A percentile compares a stretch with the other conserved stretches of the same genome.
Evolutionary conservation across 2,113 vertebrate species (phyloP).

Genomic region (Chloropsis cyanopogon): DNA sequence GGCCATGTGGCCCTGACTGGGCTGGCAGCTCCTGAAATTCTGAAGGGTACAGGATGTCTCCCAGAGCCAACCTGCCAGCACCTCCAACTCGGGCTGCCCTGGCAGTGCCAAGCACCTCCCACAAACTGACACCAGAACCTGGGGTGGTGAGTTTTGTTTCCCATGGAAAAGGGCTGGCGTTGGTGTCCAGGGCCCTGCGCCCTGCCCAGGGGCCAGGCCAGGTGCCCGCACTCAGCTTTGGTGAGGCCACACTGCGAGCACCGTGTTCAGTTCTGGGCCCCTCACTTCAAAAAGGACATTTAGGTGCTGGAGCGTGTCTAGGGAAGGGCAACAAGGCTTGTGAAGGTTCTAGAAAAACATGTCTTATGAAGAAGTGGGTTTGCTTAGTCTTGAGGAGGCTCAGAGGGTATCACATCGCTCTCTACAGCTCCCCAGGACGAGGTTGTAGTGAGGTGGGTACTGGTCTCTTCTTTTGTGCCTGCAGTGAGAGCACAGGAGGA

Average conservation of each 20-base stretch:
- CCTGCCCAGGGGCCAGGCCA: too few species aligned
- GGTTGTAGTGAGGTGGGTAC: background rate
- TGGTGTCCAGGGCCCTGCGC: too few species aligned
- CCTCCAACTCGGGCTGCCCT: too few species aligned
- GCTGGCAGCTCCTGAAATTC: too few species aligned
- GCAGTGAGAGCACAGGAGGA: background rate
- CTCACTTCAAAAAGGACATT: background rate
- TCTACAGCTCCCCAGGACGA: background rate
- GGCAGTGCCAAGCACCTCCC: too few species aligned
- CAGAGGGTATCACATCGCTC: background rate
- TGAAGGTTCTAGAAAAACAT: background rate
- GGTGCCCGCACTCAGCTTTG: background rate
- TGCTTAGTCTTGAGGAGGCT: background rate
- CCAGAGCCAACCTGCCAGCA: too few species aligned
- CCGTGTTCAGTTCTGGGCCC: background rate
- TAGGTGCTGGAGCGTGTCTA: background rate
- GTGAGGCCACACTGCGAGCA: background rate
- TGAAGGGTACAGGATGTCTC: too few species aligned
- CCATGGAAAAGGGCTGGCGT: too few species aligned
- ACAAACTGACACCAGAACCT: too few species aligned
- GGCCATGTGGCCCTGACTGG: too few species aligned
- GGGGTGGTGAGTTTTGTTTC: too few species aligned
- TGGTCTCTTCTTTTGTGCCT: background rate
- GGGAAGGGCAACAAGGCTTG: background rate
- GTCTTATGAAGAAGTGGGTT: background rate